These are phyloP conservation scores for Diarsia rubi DNA, from an alignment of 2,888 invertebrate genomes.

Conservation along the genomic window DNA sequence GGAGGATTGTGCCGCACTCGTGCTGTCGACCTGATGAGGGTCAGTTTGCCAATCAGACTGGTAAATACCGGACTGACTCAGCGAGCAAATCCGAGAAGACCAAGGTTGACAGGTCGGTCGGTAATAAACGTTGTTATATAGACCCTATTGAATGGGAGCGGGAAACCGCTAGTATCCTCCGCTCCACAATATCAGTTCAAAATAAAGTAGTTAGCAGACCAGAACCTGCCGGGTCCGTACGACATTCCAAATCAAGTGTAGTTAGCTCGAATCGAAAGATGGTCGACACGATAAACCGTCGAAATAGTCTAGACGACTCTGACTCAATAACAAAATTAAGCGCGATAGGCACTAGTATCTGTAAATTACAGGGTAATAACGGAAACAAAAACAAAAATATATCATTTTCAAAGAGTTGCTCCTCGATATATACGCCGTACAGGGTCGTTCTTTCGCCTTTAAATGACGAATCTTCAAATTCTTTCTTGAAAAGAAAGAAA, in stretches of 20 bases:
- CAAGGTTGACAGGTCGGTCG: slow-evolving; percentile 87
- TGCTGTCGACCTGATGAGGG: slow-evolving; percentile 84
- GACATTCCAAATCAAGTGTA: slow-evolving; percentile 82
- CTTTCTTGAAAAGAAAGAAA: slow-evolving; percentile 71
- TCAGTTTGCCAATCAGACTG: slow-evolving; percentile 71
- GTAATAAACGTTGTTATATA: slow-evolving; percentile 90
- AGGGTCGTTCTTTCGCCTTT: slow-evolving; percentile 83
- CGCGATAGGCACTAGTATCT: slow-evolving; percentile 86
- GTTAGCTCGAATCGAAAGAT: slow-evolving; percentile 74
- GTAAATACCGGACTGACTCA: slow-evolving; percentile 87
- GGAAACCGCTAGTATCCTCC: slow-evolving; percentile 90
- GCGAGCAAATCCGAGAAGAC: slow-evolving; percentile 83
- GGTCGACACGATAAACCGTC: slow-evolving; percentile 75
- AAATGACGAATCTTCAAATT: slow-evolving; percentile 75
- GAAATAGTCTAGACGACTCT: slow-evolving; percentile 75
- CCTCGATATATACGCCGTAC: slow-evolving; percentile 85
- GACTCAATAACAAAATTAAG: slow-evolving; percentile 86
- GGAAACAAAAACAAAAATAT: slow-evolving; percentile 81
- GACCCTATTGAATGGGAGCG: slow-evolving; percentile 90
- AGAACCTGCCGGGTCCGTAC: slow-evolving; percentile 75
- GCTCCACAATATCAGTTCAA: slow-evolving; percentile 87
- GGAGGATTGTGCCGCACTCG: slow-evolving; percentile 84
- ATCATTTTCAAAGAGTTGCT: slow-evolving; percentile 84
- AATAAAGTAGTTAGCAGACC: slow-evolving; percentile 80
- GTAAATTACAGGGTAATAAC: slow-evolving; percentile 82